These are phyloP conservation scores for Stigmatopora argus DNA, from an alignment of 2,113 vertebrate genomes.

Conservation along the genomic window DNA sequence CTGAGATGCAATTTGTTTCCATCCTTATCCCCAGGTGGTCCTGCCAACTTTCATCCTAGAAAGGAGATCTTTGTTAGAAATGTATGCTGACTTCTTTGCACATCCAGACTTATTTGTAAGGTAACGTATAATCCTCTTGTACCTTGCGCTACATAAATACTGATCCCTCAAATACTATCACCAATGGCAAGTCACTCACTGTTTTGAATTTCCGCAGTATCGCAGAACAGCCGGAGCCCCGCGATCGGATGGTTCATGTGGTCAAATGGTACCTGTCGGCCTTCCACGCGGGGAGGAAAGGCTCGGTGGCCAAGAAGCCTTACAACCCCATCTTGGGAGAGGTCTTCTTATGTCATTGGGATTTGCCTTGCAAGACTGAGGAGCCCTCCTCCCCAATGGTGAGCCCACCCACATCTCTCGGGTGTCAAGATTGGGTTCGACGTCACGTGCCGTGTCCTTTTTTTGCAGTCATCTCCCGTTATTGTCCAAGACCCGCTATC, in stretches of 20 bases:
- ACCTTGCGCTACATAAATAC: neutral
- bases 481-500: slow-evolving; percentile 79
- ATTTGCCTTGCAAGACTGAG: slow-evolving; percentile 79
- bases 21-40: slow-evolving; percentile 78
- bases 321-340: slow-evolving; percentile 98
- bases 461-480: neutral
- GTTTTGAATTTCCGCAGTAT: slow-evolving; percentile 70
- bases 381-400: slow-evolving; percentile 64
- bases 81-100: slow-evolving; percentile 99
- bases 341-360: slow-evolving; percentile 96
- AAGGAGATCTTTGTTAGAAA: slow-evolving; percentile 93
- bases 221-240: slow-evolving; percentile 86
- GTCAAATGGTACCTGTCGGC: slow-evolving; percentile 98
- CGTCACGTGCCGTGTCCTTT: neutral
- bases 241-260: slow-evolving; percentile 92
- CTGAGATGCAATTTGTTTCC: neutral
- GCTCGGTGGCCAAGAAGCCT: slow-evolving; percentile 97
- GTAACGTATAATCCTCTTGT: slow-evolving; percentile 60
- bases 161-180: neutral
- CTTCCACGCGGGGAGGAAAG: slow-evolving; percentile 97
- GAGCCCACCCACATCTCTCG: slow-evolving; percentile 17
- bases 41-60: slow-evolving; percentile 97
- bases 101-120: slow-evolving; percentile 96
- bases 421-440: neutral
- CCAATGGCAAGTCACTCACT: neutral